Evolutionary conservation across 2,113 vertebrate species (phyloP).

Genomic region (Clarias magur): DNA sequence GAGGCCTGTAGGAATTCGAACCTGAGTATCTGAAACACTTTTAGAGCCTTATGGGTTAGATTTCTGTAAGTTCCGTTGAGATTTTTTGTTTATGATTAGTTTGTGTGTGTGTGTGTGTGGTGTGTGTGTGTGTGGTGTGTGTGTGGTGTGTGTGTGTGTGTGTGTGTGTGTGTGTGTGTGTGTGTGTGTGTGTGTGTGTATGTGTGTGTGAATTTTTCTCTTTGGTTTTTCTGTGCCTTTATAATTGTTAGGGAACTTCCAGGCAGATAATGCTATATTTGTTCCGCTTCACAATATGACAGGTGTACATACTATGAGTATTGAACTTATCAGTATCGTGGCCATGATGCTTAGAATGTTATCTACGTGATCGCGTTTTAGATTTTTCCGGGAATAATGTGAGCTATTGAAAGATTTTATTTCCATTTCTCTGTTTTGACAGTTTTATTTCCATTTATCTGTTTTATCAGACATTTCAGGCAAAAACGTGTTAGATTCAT

Average conservation of each 20-base stretch:
- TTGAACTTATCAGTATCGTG: neutral
- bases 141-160: too few relatives aligned
- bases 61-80: slow-evolving; percentile 61
- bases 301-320: neutral
- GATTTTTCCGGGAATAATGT: neutral
- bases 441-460: neutral
- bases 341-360: neutral
- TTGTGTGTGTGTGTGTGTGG: slow-evolving; percentile 5
- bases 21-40: slow-evolving; percentile 19
- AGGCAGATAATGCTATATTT: neutral
- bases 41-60: slow-evolving; percentile 38
- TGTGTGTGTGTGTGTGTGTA: slow-evolving; percentile 14
- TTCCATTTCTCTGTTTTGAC: too few relatives aligned
- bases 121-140: slow-evolving; percentile 23
- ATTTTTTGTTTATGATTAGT: slow-evolving; percentile 33
- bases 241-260: neutral
- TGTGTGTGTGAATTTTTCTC: slow-evolving; percentile 1
- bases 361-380: neutral
- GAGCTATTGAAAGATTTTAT: neutral
- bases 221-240: neutral
- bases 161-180: slow-evolving; percentile 21
- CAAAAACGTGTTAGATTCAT: neutral
- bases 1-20: slow-evolving; percentile 28
- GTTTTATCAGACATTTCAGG: neutral
- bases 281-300: neutral